A percentile compares a stretch with the other conserved stretches of the same genome.
These are phyloP conservation scores for Ophion ventricosus DNA, from an alignment of 2,888 invertebrate genomes.

Conservation along the genomic window DNA sequence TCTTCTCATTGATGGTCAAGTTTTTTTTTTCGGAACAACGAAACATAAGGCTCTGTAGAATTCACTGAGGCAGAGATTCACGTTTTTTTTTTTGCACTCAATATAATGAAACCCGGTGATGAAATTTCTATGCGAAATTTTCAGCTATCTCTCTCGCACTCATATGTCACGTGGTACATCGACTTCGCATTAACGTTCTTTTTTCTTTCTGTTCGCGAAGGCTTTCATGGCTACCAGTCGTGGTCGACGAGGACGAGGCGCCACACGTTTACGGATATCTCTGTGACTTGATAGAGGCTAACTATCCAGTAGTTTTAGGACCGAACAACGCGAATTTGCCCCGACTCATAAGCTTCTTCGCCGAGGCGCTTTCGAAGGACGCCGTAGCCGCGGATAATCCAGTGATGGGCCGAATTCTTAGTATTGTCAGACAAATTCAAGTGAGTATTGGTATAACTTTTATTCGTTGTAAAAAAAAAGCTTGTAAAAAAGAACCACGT, in stretches of 20 bases:
- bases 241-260: constrained; percentile 98
- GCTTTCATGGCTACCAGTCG: constrained; percentile 97
- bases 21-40: too few species aligned
- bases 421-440: constrained; percentile 94
- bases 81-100: too few species aligned
- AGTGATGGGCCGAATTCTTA: constrained; percentile 91
- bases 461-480: constrained; percentile 76
- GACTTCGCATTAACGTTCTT: neutral
- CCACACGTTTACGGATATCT: constrained; percentile 97
- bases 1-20: too few species aligned
- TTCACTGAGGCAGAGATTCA: too few species aligned
- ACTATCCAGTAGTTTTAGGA: constrained; percentile 94
- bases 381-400: constrained; percentile 91
- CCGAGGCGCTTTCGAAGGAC: constrained; percentile 94
- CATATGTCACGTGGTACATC: neutral
- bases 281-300: constrained; percentile 96
- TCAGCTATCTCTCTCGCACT: too few species aligned
- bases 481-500: neutral
- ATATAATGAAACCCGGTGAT: too few species aligned
- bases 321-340: constrained; percentile 95
- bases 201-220: constrained; percentile 79
- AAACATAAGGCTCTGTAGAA: too few species aligned
- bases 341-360: constrained; percentile 93
- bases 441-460: constrained; percentile 82
- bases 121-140: too few species aligned